A percentile compares a stretch with the other conserved stretches of the same genome.
These are phyloP conservation scores for Clarias magur DNA, from an alignment of 2,113 vertebrate species.

Conservation along the genomic window DNA sequence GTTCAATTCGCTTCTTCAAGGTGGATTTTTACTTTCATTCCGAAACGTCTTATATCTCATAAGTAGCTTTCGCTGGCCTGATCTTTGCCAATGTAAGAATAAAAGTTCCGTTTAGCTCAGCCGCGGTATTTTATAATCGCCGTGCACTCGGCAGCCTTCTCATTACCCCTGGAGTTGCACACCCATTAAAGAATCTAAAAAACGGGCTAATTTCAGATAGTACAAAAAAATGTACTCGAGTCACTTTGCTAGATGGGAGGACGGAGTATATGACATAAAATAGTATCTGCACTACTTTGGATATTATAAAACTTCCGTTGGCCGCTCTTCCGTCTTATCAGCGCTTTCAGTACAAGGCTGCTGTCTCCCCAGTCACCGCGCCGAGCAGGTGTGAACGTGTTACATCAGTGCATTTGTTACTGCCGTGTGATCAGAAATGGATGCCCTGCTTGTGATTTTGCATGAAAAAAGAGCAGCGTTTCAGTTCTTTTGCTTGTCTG, in stretches of 20 bases:
- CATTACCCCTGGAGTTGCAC: neutral
- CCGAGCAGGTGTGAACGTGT: too few relatives aligned
- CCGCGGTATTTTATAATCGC: neutral
- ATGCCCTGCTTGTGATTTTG: too few relatives aligned
- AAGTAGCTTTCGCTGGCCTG: neutral
- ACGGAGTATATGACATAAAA: too few relatives aligned
- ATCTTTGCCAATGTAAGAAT: neutral
- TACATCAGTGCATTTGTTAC: too few relatives aligned
- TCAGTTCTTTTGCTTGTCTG: too few relatives aligned
- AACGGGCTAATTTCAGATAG: neutral
- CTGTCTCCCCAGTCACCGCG: too few relatives aligned
- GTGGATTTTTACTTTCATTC: neutral
- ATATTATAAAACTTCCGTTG: too few relatives aligned
- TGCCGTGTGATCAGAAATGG: too few relatives aligned
- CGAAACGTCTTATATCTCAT: neutral
- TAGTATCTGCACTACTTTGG: too few relatives aligned
- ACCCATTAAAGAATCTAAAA: neutral
- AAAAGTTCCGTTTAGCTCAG: neutral
- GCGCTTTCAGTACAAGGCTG: too few relatives aligned
- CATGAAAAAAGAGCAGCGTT: too few relatives aligned
- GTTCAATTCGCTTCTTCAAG: neutral
- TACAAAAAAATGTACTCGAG: neutral
- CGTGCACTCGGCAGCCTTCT: neutral
- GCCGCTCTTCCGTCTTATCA: too few relatives aligned
- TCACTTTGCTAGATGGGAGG: neutral